These are phyloP conservation scores for Scaptomyza caliginosa DNA, from an alignment of 2,888 invertebrate genomes.

Conservation along the genomic window DNA sequence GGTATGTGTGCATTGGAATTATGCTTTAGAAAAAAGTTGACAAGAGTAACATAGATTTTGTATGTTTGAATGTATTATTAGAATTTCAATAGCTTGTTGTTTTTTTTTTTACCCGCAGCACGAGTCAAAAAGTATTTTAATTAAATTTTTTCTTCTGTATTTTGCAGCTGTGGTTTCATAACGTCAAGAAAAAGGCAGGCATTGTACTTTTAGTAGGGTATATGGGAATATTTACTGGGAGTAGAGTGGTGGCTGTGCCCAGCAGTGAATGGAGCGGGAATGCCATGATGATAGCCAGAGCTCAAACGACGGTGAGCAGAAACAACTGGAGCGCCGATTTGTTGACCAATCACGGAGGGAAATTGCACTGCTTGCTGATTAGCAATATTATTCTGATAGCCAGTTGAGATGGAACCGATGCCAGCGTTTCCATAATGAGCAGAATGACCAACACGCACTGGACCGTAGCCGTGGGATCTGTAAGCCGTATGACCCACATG, in stretches of 20 bases:
- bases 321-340: constrained; percentile 2
- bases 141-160: not conserved
- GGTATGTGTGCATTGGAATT: not conserved
- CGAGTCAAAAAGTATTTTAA: not conserved
- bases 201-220: constrained; percentile 21
- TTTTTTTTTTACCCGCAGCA: not conserved
- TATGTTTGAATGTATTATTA: not conserved
- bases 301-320: not conserved
- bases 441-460: not conserved
- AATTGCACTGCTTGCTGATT: not conserved
- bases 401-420: not conserved
- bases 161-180: not conserved
- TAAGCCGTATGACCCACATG: not conserved
- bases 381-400: not conserved
- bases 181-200: not conserved
- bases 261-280: not conserved
- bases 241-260: not conserved
- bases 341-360: not conserved
- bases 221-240: constrained; percentile 1
- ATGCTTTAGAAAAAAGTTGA: not conserved
- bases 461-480: not conserved
- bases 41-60: not conserved
- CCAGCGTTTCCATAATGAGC: constrained; percentile 1
- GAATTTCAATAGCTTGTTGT: not conserved
- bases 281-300: constrained; percentile 2